Percentiles rank a stretch among this genome's conserved stretches.
These are phyloP conservation scores for Anguilla japonica DNA, from an alignment of 2,113 vertebrate genomes.

Conservation along the genomic window DNA sequence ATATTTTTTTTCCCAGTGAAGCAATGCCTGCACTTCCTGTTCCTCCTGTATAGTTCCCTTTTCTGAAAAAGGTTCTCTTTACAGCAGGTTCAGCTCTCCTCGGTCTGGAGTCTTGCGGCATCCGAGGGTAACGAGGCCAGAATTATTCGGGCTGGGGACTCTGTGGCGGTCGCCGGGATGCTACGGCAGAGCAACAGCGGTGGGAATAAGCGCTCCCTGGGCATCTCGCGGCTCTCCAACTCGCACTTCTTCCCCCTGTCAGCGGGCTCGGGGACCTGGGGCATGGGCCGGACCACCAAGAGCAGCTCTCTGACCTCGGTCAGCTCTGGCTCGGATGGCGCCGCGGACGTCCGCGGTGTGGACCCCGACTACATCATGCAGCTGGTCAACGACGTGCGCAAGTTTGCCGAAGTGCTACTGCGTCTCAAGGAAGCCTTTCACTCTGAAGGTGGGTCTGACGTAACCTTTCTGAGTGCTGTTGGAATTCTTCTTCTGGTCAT, in stretches of 20 bases:
- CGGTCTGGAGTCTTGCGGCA: conserved; percentile 49
- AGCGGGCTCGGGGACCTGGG: conserved; percentile 44
- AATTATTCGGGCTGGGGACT: conserved; percentile 57
- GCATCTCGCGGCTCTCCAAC: conserved; percentile 78
- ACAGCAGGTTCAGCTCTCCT: conserved; percentile 28
- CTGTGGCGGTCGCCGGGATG: conserved; percentile 58
- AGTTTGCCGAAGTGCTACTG: conserved; percentile 78
- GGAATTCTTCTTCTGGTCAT: neutral
- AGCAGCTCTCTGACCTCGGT: conserved; percentile 71
- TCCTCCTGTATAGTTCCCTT: neutral
- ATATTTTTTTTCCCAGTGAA: neutral
- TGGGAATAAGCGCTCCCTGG: conserved; percentile 81
- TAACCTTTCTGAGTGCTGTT: neutral
- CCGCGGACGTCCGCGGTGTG: conserved; percentile 72
- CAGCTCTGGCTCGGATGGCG: conserved; percentile 63
- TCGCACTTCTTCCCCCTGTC: conserved; percentile 74
- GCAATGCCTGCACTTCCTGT: conserved; percentile 14
- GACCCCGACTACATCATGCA: conserved; percentile 85
- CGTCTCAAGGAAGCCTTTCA: conserved; percentile 79
- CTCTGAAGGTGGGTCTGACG: conserved; percentile 69
- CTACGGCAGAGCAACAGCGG: conserved; percentile 72
- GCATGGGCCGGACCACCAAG: conserved; percentile 73
- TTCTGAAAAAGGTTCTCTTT: conserved; percentile 5
- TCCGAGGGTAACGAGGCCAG: conserved; percentile 53
- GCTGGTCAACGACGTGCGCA: conserved; percentile 78